Evolutionary conservation across 2,888 invertebrate species (phyloP).

Genomic region (Podabrus alpinus): DNA sequence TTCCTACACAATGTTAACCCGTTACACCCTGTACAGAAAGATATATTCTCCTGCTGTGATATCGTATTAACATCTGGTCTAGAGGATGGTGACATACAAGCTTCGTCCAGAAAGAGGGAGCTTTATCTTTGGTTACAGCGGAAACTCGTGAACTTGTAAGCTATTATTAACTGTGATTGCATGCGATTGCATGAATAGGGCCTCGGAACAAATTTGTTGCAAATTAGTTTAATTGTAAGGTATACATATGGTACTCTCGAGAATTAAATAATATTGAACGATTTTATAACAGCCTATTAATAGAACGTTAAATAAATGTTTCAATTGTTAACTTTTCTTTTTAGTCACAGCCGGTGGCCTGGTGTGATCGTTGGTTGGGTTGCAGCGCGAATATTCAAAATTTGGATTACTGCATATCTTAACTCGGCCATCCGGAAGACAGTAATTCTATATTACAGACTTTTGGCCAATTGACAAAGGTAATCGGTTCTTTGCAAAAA

Average conservation of each 20-base stretch:
- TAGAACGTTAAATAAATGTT: neutral
- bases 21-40: slow-evolving; percentile 27
- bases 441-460: too few species aligned
- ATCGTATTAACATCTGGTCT: slow-evolving; percentile 37
- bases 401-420: too few species aligned
- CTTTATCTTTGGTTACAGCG: slow-evolving; percentile 21
- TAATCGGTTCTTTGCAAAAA: too few species aligned
- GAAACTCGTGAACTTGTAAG: slow-evolving; percentile 25
- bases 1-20: slow-evolving; percentile 32
- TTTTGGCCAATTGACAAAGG: too few species aligned
- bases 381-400: too few species aligned
- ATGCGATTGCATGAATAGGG: slow-evolving; percentile 18
- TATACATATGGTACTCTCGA: slow-evolving; percentile 23
- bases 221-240: slow-evolving; percentile 40
- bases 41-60: slow-evolving; percentile 37
- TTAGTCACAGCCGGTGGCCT: too few species aligned
- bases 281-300: neutral
- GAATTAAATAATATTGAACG: neutral
- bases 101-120: slow-evolving; percentile 14
- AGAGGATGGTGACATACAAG: slow-evolving; percentile 20
- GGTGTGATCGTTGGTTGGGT: too few species aligned
- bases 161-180: slow-evolving; percentile 29
- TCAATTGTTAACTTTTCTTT: too few species aligned
- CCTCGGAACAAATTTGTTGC: slow-evolving; percentile 35
- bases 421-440: too few species aligned